Conservation (phyloP, 2,113 vertebrate genomes). For the Holacanthus passer region DNA sequence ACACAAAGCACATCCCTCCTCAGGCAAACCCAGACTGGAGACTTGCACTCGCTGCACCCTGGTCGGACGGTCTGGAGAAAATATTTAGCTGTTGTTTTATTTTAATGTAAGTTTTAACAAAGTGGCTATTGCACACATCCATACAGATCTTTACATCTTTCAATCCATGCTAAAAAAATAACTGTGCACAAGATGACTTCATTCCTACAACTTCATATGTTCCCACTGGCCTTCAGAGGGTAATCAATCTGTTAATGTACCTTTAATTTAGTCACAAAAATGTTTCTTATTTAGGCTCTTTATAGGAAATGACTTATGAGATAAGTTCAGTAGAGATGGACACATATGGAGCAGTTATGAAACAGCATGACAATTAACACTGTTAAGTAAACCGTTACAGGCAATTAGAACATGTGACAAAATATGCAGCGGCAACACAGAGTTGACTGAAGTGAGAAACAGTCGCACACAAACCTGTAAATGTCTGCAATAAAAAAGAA, state of each 20-base stretch:
- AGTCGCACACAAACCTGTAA: conserved; percentile 1
- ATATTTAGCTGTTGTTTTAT: not conserved
- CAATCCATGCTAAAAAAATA: not conserved
- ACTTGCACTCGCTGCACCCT: conserved; percentile 1
- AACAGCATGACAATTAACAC: not conserved
- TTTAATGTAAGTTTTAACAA: not conserved
- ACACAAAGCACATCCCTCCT: conserved; percentile 57
- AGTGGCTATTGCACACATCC: not conserved
- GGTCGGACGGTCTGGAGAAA: not conserved
- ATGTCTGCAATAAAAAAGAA: not conserved
- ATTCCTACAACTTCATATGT: not conserved
- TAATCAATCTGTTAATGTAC: not conserved
- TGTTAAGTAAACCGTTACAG: not conserved
- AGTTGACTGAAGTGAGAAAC: conserved; percentile 15
- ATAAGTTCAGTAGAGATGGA: not conserved
- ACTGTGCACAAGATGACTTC: not conserved
- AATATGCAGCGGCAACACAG: not conserved
- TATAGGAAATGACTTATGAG: not conserved
- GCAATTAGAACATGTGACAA: not conserved
- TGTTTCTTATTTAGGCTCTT: not conserved
- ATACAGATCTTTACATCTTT: not conserved
- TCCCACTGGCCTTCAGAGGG: not conserved
- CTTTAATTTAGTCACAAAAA: not conserved
- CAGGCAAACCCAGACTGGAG: conserved; percentile 29
- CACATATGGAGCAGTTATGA: not conserved